These are phyloP conservation scores for Eurosta solidaginis DNA, from an alignment of 1,140 invertebrate genomes.

Conservation along the genomic window DNA sequence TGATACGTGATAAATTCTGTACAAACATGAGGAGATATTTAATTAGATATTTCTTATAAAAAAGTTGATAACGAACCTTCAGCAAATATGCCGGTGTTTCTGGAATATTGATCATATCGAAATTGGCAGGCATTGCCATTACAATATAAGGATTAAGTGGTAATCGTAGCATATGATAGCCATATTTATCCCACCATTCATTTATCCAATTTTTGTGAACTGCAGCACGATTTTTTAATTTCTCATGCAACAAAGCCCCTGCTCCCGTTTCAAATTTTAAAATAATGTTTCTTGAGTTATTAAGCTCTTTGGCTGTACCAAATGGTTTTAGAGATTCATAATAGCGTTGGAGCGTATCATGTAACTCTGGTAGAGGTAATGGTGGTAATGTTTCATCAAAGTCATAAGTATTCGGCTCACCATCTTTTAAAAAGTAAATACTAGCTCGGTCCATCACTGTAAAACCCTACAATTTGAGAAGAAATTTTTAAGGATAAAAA, in stretches of 20 bases:
- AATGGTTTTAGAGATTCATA: slow-evolving; percentile 67
- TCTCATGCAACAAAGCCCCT: slow-evolving; percentile 66
- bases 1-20: slow-evolving; percentile 49
- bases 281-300: slow-evolving; percentile 62
- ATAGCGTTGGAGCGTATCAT: slow-evolving; percentile 69
- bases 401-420: slow-evolving; percentile 53
- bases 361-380: slow-evolving; percentile 70
- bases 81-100: slow-evolving; percentile 47
- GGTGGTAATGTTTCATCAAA: slow-evolving; percentile 63
- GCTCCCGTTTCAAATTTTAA: slow-evolving; percentile 64
- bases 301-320: slow-evolving; percentile 61
- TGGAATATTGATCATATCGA: slow-evolving; percentile 44
- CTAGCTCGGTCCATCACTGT: slow-evolving; percentile 49
- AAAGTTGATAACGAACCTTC: slow-evolving; percentile 14
- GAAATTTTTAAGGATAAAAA: neutral
- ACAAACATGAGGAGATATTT: slow-evolving; percentile 1
- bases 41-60: no score
- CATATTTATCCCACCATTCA: slow-evolving; percentile 79
- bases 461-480: no score
- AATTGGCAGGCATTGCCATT: slow-evolving; percentile 51
- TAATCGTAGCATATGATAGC: slow-evolving; percentile 68
- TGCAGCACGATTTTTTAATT: slow-evolving; percentile 67
- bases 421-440: slow-evolving; percentile 45
- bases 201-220: slow-evolving; percentile 57
- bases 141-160: slow-evolving; percentile 66